Evolutionary conservation across 1,140 invertebrate genomes (phyloP), one percentile per base, ranked within the genome.

Genomic region (Adelges cooleyi): DNA sequence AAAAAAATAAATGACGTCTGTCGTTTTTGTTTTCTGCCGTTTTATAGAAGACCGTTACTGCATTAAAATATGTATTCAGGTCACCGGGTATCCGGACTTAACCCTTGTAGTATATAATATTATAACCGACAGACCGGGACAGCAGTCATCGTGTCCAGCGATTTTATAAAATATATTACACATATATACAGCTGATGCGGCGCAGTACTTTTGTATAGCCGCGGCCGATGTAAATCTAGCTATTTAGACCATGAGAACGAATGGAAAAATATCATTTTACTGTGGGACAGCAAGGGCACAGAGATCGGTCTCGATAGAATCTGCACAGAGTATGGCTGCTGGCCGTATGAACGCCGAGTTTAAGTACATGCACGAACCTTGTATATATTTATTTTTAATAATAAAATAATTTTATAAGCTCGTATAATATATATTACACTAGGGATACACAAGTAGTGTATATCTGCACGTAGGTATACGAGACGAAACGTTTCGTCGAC

Each of bases 41-140:
- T n/a, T n/a, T n/a, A n/a, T n/a, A n/a, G n/a, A n/a, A n/a, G n/a
- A n/a, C n/a, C n/a, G n/a, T n/a, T n/a, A n/a, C n/a, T n/a, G n/a
- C 5, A 49, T 20, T 10, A 49, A 22, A 49, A 15, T 49, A 29
- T 51, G 49, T 27, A 27, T 51, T 51, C 49, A 27, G 49, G 49
- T 51, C 49, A 10, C 29, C 25, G 4, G 49, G 15, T 9, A 10
- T 6, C 23, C 1, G 2, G 1, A 4, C 25, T 33, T 33, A 29
- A 52, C 50, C 50, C 50, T 15, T 27, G 50, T 17, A n/a, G n/a
- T n/a, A n/a, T n/a, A n/a, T n/a, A 52, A 52, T 8, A 29, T 52
- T 25, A 51, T 27, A 51, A 51, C 49, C 50, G 50, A 29, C 33
- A 25, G 5, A 50, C 49, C 49, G 49, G n/a, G 6, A 17, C 25